Base-by-base conservation (phyloP, 2,797 vertebrate species). In the Sebastes melanostomus region DNA sequence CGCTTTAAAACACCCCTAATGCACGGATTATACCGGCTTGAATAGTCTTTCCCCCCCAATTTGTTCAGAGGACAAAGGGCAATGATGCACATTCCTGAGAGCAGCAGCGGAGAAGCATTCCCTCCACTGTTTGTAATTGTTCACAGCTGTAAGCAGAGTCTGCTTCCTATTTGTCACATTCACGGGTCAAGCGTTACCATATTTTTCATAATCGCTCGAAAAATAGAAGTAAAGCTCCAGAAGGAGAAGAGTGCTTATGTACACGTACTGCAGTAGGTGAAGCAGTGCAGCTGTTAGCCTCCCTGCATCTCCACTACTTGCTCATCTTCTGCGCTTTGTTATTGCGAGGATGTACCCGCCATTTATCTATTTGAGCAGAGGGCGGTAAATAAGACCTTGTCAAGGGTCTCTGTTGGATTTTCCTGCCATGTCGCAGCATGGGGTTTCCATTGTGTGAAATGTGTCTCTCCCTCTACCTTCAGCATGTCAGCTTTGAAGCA, bases 111-210 rank as follows among this genome's bases (percentile, higher is more conserved):
- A 89, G 82, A 80, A 86, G 87, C 90, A 94, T 95, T 94, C 92
- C 91, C 83, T 85, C 87, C 84, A 71, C 87, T 88, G 89, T 93
- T 94, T 91, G 92, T 93, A 94, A 95, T 95, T 80, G 90, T 92
- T 93, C 88, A 84, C 91, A 92, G 93, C 92, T 94, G 89, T 82
- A 89, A 72, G 81, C 83, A 62, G 59, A 83, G 88, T 79, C 88
- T 89, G 86, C 88, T 93, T 93, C 91, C 86, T 89, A 93, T 95
- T 94, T 91, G 90, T 94, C 92, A 85, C 92, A 90, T 93, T 93
- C 91, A 89, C 80, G 81, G 92, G 90, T 95, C 91, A 92, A 92
- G 77, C 83, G 24, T 81, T 86, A 76, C 86, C 84, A 88, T 82
- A 91, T 91, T 89, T 85, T 86, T 91, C 80, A 88, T 80, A 82